These are phyloP conservation scores for Plestiodon gilberti DNA, from an alignment of 2,113 vertebrate species.

Conservation along the genomic window DNA sequence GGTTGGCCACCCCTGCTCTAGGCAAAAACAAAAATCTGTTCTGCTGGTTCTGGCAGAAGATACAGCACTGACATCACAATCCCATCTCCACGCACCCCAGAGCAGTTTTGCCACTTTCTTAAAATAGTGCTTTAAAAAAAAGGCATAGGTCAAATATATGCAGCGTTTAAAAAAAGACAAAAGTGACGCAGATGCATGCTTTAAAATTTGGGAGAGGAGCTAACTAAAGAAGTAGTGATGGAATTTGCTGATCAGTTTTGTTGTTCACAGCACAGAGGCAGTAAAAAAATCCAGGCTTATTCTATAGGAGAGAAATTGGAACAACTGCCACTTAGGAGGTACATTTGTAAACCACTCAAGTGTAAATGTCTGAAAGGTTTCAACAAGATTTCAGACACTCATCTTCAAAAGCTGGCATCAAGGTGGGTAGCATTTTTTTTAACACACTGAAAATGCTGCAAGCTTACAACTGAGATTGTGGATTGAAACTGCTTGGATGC, in stretches of 20 bases:
- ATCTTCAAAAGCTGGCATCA: neutral
- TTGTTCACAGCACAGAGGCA: too few relatives aligned
- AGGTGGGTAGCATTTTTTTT: neutral
- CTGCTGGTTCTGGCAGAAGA: neutral
- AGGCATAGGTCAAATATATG: too few relatives aligned
- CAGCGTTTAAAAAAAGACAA: too few relatives aligned
- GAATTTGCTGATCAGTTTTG: too few relatives aligned
- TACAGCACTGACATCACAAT: neutral
- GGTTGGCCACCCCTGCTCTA: too few relatives aligned
- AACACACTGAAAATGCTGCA: neutral
- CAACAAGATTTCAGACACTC: neutral
- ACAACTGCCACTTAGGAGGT: neutral
- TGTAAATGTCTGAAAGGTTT: neutral
- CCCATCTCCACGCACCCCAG: neutral
- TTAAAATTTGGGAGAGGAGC: too few relatives aligned
- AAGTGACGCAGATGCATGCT: too few relatives aligned
- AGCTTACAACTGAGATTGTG: neutral
- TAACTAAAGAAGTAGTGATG: too few relatives aligned
- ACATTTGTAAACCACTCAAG: too few relatives aligned
- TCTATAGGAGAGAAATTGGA: neutral
- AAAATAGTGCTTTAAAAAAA: neutral
- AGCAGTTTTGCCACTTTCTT: neutral
- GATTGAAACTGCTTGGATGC: slow-evolving; percentile 40
- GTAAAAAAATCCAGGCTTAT: too few relatives aligned
- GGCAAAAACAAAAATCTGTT: neutral